Conservation (phyloP, 1,140 invertebrate species). For the Magallana angulata region DNA sequence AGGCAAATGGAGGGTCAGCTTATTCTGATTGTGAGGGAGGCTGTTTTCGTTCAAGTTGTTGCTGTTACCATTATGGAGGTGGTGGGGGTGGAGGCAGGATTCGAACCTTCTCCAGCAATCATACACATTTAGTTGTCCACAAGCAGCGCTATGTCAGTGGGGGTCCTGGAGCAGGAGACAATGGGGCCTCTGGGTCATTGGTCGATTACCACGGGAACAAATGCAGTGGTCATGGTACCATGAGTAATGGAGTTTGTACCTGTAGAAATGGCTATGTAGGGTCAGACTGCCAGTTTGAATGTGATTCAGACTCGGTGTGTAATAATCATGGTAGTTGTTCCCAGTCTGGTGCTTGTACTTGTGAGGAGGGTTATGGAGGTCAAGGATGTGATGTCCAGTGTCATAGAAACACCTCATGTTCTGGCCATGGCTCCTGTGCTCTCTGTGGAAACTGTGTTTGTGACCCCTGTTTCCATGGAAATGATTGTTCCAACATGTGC, state of each 20-base stretch:
- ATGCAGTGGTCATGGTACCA: slow-evolving; percentile 65
- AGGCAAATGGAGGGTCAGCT: slow-evolving; percentile 62
- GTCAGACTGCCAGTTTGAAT: slow-evolving; percentile 66
- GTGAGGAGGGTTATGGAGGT: slow-evolving; percentile 66
- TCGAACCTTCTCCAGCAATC: slow-evolving; percentile 59
- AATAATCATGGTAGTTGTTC: slow-evolving; percentile 66
- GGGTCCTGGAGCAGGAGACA: slow-evolving; percentile 43
- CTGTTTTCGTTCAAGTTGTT: slow-evolving; percentile 37
- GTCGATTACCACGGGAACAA: slow-evolving; percentile 47
- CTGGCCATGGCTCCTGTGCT: slow-evolving; percentile 66
- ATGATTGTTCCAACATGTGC: slow-evolving; percentile 66
- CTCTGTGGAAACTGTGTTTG: slow-evolving; percentile 67
- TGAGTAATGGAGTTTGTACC: slow-evolving; percentile 44
- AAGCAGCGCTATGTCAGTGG: slow-evolving; percentile 53
- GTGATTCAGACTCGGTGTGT: slow-evolving; percentile 58
- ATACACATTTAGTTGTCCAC: slow-evolving; percentile 64
- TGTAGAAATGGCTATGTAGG: slow-evolving; percentile 64
- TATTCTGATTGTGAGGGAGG: slow-evolving; percentile 50
- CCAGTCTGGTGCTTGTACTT: slow-evolving; percentile 63
- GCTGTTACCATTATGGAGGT: slow-evolving; percentile 60
- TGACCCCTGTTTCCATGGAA: slow-evolving; percentile 70
- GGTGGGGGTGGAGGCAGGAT: slow-evolving; percentile 69
- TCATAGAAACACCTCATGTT: slow-evolving; percentile 62
- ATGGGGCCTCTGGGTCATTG: slow-evolving; percentile 53
- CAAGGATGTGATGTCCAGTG: slow-evolving; percentile 68